Conservation (phyloP, 2,797 vertebrate species). For the Tauraco hartlaubi region DNA sequence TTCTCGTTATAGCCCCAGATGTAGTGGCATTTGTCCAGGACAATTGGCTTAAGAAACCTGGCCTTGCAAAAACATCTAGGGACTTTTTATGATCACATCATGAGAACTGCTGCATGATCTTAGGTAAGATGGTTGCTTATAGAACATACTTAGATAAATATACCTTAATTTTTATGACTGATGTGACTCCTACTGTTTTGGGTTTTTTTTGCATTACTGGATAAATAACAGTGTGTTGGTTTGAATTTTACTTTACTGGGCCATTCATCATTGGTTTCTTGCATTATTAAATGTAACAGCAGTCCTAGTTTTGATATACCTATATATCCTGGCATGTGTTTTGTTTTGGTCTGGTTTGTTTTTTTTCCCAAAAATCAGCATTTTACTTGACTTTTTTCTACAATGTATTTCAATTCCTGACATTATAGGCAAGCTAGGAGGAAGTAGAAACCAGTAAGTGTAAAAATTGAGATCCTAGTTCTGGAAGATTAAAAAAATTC, state of each 20-base stretch:
- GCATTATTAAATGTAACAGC: background rate
- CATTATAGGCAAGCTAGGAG: background rate
- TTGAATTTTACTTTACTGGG: slow-evolving; percentile 36
- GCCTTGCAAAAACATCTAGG: background rate
- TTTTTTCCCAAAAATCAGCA: slow-evolving; percentile 18
- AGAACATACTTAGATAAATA: background rate
- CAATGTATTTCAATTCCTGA: background rate
- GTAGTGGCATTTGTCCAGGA: slow-evolving; percentile 3
- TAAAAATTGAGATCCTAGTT: background rate
- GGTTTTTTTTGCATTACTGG: background rate
- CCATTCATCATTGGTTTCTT: slow-evolving; percentile 1
- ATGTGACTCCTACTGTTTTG: background rate
- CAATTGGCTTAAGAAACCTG: background rate
- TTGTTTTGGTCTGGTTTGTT: background rate
- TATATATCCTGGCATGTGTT: background rate
- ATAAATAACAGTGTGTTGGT: slow-evolving; percentile 18
- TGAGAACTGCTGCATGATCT: background rate
- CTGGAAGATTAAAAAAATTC: background rate
- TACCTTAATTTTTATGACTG: background rate
- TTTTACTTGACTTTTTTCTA: background rate
- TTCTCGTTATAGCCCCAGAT: slow-evolving; percentile 9
- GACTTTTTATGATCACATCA: background rate
- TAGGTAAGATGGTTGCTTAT: background rate
- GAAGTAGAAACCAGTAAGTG: background rate
- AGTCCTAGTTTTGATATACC: background rate